These are phyloP conservation scores for Drosophila littoralis DNA, from an alignment of 1,140 invertebrate species.

Conservation along the genomic window DNA sequence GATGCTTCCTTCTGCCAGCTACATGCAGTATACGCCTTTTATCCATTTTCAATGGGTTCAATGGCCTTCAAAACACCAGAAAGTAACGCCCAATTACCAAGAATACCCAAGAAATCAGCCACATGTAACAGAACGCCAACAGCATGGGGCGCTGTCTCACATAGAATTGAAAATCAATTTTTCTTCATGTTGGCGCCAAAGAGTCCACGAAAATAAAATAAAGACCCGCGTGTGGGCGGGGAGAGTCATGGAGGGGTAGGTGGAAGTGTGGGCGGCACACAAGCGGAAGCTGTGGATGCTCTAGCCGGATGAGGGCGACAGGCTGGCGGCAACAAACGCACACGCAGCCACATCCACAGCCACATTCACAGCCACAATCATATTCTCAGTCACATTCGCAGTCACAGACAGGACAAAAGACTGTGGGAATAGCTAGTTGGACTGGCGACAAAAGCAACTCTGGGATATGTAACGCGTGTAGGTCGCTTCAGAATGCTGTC, in stretches of 20 bases:
- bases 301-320: constrained; percentile 67
- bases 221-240: constrained; percentile 35
- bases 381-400: constrained; percentile 25
- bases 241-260: background rate
- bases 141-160: constrained; percentile 41
- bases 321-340: constrained; percentile 63
- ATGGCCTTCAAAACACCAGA: too few species aligned
- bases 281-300: constrained; percentile 52
- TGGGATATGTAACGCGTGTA: constrained; percentile 53
- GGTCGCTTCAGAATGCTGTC: constrained; percentile 23
- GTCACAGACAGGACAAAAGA: constrained; percentile 43
- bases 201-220: constrained; percentile 75
- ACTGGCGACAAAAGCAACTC: constrained; percentile 62
- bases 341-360: constrained; percentile 34
- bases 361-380: constrained; percentile 21
- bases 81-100: too few species aligned
- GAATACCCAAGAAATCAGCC: background rate
- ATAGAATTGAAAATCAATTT: constrained; percentile 69
- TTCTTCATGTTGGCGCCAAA: constrained; percentile 77
- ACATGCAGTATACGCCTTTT: too few species aligned
- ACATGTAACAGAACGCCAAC: background rate
- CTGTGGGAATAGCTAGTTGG: constrained; percentile 44
- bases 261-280: background rate
- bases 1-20: too few species aligned
- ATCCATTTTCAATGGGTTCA: too few species aligned